Evolutionary conservation across 2,888 invertebrate species (phyloP).

Genomic region (Macrophya alboannulata): DNA sequence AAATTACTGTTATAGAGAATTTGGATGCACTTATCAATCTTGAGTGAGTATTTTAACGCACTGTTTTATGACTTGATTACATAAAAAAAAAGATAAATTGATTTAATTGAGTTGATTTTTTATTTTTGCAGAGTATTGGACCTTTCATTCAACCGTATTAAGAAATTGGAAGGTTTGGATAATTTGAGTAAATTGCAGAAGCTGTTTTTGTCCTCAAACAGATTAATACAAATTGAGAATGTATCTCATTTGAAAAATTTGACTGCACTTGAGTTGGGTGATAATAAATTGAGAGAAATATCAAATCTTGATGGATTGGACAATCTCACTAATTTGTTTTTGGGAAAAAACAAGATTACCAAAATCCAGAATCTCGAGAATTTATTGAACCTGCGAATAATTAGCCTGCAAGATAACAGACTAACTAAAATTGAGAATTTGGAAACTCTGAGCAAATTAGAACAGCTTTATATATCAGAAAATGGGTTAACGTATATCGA

Average conservation of each 20-base stretch:
- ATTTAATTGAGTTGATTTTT: too few relatives aligned
- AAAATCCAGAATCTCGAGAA: slow-evolving; percentile 92
- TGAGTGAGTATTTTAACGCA: slow-evolving; percentile 85
- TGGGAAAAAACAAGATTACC: slow-evolving; percentile 97
- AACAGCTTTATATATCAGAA: slow-evolving; percentile 96
- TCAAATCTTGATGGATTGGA: slow-evolving; percentile 91
- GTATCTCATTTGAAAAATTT: slow-evolving; percentile 90
- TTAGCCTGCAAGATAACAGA: slow-evolving; percentile 96
- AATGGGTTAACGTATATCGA: slow-evolving; percentile 93
- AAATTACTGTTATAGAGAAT: slow-evolving; percentile 95
- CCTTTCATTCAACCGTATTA: slow-evolving; percentile 96
- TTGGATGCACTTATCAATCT: slow-evolving; percentile 93
- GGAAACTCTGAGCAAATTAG: slow-evolving; percentile 87
- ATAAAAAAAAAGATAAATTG: not conserved
- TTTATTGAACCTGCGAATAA: slow-evolving; percentile 87
- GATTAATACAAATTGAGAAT: slow-evolving; percentile 93
- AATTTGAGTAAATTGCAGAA: slow-evolving; percentile 89
- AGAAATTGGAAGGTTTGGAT: slow-evolving; percentile 91
- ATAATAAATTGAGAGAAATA: slow-evolving; percentile 95
- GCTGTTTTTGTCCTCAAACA: slow-evolving; percentile 95
- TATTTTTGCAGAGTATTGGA: slow-evolving; percentile 89
- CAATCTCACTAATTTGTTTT: slow-evolving; percentile 89
- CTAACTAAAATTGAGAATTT: slow-evolving; percentile 94
- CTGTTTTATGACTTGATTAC: not conserved
- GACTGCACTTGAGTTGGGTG: slow-evolving; percentile 95